Base-by-base conservation (phyloP, 2,797 vertebrate genomes). In the Tauraco hartlaubi region DNA sequence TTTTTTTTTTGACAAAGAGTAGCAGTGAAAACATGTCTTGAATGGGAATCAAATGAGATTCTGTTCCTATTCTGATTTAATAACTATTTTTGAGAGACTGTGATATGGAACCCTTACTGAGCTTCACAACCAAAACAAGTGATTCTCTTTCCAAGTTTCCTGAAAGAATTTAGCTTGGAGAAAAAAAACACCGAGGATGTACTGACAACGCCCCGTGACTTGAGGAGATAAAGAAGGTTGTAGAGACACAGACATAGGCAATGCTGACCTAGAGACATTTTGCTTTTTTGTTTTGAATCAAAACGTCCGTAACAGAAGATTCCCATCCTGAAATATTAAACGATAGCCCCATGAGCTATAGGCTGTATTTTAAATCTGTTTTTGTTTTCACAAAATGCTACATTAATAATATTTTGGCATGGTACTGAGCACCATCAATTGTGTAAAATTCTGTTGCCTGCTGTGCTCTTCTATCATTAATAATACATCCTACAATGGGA, bases 371-470 rank as follows among this genome's bases (percentile, higher is more conserved):
- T 76, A 95, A 92, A 90, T 66, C 62, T 61, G 90, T 10, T 94
- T 80, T 88, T 88, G 51, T 83, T 97, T 96, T 92, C 78, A 89
- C 76, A 76, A 86, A 89, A 90, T 83, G 62, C 54, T 82, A 55
- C 68, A 88, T 94, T 93, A 63, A 75, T 81, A 90, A 79, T 84
- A 76, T 78, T 85, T 94, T 96, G 95, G 95, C 96, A 84, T 94
- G 56, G 17, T 91, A 68, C 81, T 85, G 31, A 91, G 84, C 78
- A 52, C 76, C 85, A 95, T 95, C 85, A 95, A 90, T 85, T 96
- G 87, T 95, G 85, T 92, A 96, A 96, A 96, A 92, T 86, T 91
- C 73, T 88, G 54, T 91, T 93, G 92, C 94, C 62, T 94, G 82
- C 66, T 87, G 22, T 76, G 86, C 91, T 88, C 64, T 88, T 86